Percentiles rank a stretch among this genome's conserved stretches.
These are phyloP conservation scores for Drosophila differens DNA, from an alignment of 2,888 invertebrate genomes.

Conservation along the genomic window DNA sequence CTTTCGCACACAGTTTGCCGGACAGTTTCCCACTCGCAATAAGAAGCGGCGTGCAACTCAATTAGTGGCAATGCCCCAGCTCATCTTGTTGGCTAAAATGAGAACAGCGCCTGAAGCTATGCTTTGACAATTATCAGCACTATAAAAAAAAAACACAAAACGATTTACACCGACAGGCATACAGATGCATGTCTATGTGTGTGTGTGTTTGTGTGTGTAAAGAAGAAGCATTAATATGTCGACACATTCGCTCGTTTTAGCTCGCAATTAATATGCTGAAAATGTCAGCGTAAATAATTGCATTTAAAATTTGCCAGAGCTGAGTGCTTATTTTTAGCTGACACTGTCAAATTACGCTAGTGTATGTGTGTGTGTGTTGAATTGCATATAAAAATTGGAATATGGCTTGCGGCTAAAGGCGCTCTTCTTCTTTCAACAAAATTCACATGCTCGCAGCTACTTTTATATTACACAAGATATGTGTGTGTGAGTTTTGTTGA, in stretches of 20 bases:
- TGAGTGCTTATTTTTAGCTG: slow-evolving; percentile 31
- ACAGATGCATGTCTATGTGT: neutral
- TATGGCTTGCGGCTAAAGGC: neutral
- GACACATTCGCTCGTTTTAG: slow-evolving; percentile 12
- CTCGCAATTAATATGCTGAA: slow-evolving; percentile 35
- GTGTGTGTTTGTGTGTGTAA: neutral
- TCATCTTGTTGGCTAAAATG: slow-evolving; percentile 31
- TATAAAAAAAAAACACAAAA: neutral
- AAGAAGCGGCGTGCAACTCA: slow-evolving; percentile 61
- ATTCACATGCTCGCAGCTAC: neutral
- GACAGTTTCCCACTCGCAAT: slow-evolving; percentile 44
- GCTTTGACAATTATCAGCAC: slow-evolving; percentile 41
- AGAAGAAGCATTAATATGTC: too few relatives aligned
- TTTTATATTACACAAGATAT: neutral
- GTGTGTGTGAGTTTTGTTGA: slow-evolving; percentile 2
- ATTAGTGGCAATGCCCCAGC: slow-evolving; percentile 56
- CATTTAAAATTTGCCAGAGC: slow-evolving; percentile 21
- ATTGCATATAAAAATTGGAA: neutral
- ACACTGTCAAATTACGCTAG: slow-evolving; percentile 30
- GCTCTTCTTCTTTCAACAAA: neutral
- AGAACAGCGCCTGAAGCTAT: slow-evolving; percentile 58
- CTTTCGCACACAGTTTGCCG: slow-evolving; percentile 4
- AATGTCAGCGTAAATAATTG: slow-evolving; percentile 38
- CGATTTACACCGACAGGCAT: neutral
- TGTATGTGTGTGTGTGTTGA: neutral